Evolutionary conservation across 2,797 vertebrate species (phyloP).

Genomic region (Characodon lateralis): DNA sequence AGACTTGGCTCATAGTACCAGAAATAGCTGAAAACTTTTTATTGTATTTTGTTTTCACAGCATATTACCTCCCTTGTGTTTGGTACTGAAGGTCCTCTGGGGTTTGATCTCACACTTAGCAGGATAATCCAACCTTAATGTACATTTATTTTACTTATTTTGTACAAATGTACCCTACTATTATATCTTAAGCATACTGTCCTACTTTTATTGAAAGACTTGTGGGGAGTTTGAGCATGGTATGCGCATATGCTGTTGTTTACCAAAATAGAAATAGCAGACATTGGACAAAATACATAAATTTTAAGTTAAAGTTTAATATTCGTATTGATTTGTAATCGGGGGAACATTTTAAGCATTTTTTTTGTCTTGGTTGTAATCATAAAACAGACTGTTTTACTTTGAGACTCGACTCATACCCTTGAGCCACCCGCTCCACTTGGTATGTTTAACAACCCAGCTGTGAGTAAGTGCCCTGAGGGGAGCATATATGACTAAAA

Average conservation of each 20-base stretch:
- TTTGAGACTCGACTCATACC: constrained; percentile 12
- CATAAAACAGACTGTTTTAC: neutral
- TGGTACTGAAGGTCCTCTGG: neutral
- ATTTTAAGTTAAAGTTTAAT: neutral
- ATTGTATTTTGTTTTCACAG: neutral
- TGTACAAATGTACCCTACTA: neutral
- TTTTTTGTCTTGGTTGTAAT: neutral
- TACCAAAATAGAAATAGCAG: neutral
- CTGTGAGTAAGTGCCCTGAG: constrained; percentile 32
- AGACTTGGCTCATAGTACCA: neutral
- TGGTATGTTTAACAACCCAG: constrained; percentile 42
- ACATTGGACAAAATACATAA: neutral
- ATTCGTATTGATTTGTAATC: neutral
- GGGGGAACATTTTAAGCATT: neutral
- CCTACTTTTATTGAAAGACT: neutral
- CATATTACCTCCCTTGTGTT: neutral
- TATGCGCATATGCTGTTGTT: neutral
- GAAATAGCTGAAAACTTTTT: neutral
- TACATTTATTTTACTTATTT: neutral
- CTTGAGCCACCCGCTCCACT: constrained; percentile 25
- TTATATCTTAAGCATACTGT: neutral
- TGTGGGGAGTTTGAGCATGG: neutral
- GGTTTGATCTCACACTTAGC: neutral
- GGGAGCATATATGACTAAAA: constrained; percentile 33
- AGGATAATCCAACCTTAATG: neutral